phyloP scores from a whole-genome alignment of 2,113 vertebrate genomes.

The Parotia lawesii region DNA sequence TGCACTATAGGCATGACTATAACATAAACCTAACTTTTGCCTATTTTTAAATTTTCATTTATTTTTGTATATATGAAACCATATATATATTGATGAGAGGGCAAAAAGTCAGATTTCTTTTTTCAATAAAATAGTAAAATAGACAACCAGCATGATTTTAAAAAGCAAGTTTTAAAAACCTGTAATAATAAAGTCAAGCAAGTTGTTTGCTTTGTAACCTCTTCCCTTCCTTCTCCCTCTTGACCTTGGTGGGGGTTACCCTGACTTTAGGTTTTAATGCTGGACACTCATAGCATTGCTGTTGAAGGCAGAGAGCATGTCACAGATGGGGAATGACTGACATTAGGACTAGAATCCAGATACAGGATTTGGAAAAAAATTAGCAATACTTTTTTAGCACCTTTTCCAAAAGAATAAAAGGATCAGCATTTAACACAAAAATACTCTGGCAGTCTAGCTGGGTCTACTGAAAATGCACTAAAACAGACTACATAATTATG shows the following conservation, averaged over 20 bases:
- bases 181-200: not conserved
- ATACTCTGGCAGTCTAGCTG: not conserved
- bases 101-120: not conserved
- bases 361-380: not conserved
- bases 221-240: not conserved
- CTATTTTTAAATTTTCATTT: not conserved
- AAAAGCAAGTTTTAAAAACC: not conserved
- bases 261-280: not conserved
- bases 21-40: not conserved
- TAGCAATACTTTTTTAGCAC: not conserved
- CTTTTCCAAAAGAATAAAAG: not conserved
- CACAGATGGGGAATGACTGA: not conserved
- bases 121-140: not conserved
- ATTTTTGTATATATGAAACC: not conserved
- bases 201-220: not conserved
- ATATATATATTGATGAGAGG: not conserved
- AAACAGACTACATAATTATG: not conserved
- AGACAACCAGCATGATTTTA: not conserved
- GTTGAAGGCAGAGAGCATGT: not conserved
- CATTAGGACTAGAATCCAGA: not conserved
- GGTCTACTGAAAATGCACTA: not conserved
- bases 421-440: not conserved
- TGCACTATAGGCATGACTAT: not conserved
- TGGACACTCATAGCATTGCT: not conserved
- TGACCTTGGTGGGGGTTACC: not conserved